A percentile compares a stretch with the other conserved stretches of the same genome.
Evolutionary conservation across 2,113 vertebrate genomes (phyloP).

Genomic region (Balaenoptera acutorostrata): DNA sequence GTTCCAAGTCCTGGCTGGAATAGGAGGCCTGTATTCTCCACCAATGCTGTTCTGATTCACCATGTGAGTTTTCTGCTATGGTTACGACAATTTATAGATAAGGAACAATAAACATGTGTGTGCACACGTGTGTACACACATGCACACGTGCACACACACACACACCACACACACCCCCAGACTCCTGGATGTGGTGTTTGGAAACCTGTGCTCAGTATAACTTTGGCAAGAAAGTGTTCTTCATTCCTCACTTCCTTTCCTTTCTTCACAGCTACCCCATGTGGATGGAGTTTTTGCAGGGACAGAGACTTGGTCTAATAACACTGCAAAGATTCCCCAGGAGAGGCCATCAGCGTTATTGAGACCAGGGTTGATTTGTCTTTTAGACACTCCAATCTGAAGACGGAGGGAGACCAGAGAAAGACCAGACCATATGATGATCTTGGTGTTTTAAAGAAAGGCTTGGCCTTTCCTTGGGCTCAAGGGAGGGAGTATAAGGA

Average conservation of each 20-base stretch:
- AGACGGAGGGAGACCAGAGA: neutral
- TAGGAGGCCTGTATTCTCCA: neutral
- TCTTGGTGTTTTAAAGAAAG: neutral
- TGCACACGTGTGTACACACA: too few relatives aligned
- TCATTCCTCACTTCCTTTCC: neutral
- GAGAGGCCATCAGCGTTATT: fast-evolving
- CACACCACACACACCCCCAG: neutral
- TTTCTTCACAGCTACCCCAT: neutral
- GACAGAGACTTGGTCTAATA: neutral
- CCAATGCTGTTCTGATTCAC: neutral
- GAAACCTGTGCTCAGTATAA: neutral
- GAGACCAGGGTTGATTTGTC: neutral
- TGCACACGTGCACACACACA: too few relatives aligned
- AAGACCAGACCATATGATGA: neutral
- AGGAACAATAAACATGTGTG: neutral
- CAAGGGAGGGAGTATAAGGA: neutral
- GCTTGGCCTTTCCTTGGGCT: neutral
- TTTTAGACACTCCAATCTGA: neutral
- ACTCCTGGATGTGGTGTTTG: neutral
- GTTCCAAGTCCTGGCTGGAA: neutral
- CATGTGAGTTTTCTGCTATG: neutral
- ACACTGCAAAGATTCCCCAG: neutral
- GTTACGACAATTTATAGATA: neutral
- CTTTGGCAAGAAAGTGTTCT: neutral
- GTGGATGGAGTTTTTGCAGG: neutral